Conservation (phyloP, 1,140 invertebrate species). For the Zaprionus gabonicus region DNA sequence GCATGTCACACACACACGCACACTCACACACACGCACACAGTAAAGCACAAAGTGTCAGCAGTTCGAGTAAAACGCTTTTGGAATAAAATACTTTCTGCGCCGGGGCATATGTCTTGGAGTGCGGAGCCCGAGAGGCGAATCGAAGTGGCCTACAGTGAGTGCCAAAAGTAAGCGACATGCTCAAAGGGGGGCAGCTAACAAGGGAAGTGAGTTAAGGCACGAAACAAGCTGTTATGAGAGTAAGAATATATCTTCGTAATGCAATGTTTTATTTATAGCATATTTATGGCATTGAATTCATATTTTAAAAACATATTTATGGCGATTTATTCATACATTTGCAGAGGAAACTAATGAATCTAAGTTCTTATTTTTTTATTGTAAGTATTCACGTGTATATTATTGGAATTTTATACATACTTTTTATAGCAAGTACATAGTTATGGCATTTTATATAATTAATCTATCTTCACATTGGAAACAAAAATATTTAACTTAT, state of each 20-base stretch:
- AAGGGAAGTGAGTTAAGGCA: too few relatives aligned
- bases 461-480: too few relatives aligned
- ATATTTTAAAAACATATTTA: too few relatives aligned
- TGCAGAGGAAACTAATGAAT: too few relatives aligned
- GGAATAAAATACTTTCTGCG: constrained; percentile 29
- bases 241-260: too few relatives aligned
- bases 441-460: too few relatives aligned
- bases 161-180: constrained; percentile 13
- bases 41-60: constrained; percentile 17
- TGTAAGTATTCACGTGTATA: too few relatives aligned
- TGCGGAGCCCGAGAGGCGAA: constrained; percentile 19
- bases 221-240: too few relatives aligned
- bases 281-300: background rate
- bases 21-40: background rate
- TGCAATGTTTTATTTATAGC: background rate
- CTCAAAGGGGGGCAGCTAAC: background rate
- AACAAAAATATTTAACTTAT: too few relatives aligned
- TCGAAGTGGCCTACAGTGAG: background rate
- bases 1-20: constrained; percentile 7
- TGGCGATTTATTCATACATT: too few relatives aligned
- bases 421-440: background rate
- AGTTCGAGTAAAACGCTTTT: constrained; percentile 38
- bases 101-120: constrained; percentile 56
- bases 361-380: too few relatives aligned
- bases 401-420: too few relatives aligned